These are phyloP conservation scores for Gastracanthus pulcherrimus DNA, from an alignment of 2,888 invertebrate genomes.

Conservation along the genomic window DNA sequence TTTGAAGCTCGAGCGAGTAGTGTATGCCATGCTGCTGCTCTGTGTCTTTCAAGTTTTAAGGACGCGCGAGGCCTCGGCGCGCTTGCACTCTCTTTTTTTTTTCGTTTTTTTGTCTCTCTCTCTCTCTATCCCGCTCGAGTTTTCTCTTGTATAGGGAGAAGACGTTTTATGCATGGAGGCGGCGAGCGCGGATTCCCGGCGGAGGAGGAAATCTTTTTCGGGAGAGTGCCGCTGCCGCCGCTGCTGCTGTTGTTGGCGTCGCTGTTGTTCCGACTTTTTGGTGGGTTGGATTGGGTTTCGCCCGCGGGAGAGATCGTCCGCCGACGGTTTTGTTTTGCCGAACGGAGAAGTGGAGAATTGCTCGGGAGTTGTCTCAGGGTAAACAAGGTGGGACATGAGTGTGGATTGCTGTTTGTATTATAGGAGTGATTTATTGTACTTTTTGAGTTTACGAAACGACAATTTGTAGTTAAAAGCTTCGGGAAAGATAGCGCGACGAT, in stretches of 20 bases:
- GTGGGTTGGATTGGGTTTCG: not conserved
- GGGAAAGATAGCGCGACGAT: too few species aligned
- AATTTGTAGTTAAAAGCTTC: too few species aligned
- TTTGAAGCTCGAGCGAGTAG: constrained; percentile 46
- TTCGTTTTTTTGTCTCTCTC: too few species aligned
- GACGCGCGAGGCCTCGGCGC: constrained; percentile 9
- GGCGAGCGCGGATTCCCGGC: not conserved
- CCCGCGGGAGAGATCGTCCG: too few species aligned
- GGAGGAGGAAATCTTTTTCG: not conserved
- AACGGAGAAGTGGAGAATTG: not conserved
- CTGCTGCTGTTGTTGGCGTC: not conserved
- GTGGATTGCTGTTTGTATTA: too few species aligned
- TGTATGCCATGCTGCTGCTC: not conserved
- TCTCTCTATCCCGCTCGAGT: not conserved
- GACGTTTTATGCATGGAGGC: not conserved
- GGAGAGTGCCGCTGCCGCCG: not conserved
- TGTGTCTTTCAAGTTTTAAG: constrained; percentile 23
- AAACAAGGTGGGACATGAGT: not conserved
- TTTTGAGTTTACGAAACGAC: too few species aligned
- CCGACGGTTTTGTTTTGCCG: not conserved
- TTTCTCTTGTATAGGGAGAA: not conserved
- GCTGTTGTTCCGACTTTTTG: not conserved
- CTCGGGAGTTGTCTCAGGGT: not conserved
- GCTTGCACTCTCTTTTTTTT: not conserved
- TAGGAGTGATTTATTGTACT: too few species aligned